Evolutionary conservation across 1,140 invertebrate genomes (phyloP).

Genomic region (Drosophila kikkawai): DNA sequence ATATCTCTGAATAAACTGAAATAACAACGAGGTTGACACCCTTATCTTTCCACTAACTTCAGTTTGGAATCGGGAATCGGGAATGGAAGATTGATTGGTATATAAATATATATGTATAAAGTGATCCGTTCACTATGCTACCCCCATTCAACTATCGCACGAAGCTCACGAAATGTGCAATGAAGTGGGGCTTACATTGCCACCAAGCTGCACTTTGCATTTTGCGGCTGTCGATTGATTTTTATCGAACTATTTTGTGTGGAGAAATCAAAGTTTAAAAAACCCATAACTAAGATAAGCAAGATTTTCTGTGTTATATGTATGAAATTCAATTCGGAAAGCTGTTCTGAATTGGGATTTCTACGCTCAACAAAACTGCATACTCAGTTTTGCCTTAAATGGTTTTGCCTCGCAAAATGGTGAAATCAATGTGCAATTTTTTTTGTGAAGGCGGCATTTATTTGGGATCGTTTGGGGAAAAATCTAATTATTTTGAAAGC

Average conservation of each 20-base stretch:
- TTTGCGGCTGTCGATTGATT: background rate
- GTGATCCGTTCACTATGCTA: background rate
- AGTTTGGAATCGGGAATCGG: background rate
- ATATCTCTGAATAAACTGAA: slow-evolving; percentile 21
- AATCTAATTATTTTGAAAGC: no score
- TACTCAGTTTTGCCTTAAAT: no score
- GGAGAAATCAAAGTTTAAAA: background rate
- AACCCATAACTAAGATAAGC: background rate
- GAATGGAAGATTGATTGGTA: background rate
- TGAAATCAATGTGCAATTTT: no score
- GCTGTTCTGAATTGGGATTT: no score
- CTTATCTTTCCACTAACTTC: background rate
- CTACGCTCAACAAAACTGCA: no score
- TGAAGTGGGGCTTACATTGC: background rate
- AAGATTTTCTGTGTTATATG: background rate
- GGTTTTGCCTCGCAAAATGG: no score
- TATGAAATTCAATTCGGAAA: no score
- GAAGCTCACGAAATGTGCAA: background rate
- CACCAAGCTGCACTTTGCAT: background rate
- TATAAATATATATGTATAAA: background rate
- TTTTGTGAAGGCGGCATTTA: no score
- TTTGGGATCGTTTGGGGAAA: no score
- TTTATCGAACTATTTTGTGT: background rate
- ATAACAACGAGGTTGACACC: background rate
- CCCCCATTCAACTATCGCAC: background rate